phyloP scores from a whole-genome alignment of 1,140 invertebrate species.

The Globodera ellingtonae region DNA sequence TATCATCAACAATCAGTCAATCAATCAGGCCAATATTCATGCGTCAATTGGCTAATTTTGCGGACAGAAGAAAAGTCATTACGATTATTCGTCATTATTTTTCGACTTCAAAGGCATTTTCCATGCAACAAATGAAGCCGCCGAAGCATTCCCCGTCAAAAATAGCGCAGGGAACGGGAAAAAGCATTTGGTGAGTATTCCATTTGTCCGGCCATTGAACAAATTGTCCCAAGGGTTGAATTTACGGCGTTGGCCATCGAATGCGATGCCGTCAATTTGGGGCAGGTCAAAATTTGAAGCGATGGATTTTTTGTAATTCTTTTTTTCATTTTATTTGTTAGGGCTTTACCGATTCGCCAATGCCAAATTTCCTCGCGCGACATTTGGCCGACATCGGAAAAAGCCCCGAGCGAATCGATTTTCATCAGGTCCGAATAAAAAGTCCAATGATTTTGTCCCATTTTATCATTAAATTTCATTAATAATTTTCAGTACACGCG shows the following conservation, averaged over 20 bases:
- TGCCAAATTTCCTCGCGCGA: constrained; percentile 81
- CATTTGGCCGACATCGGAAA: constrained; percentile 75
- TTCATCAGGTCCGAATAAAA: constrained; percentile 74
- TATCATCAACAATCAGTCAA: no score
- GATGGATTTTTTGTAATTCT: constrained; percentile 1
- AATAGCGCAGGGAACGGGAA: constrained; percentile 23
- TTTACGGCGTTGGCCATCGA: constrained; percentile 84
- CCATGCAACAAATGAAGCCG: background rate
- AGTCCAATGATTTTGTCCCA: background rate
- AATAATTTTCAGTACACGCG: constrained; percentile 71
- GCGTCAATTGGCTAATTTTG: background rate
- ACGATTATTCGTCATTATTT: background rate
- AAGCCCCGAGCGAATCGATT: constrained; percentile 74
- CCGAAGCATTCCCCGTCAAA: constrained; percentile 20
- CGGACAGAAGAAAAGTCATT: background rate
- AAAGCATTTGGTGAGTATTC: constrained; percentile 33
- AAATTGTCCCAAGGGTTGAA: constrained; percentile 78
- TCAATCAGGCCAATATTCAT: background rate
- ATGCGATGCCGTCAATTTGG: constrained; percentile 88
- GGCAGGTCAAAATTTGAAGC: constrained; percentile 71
- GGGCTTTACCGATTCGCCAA: constrained; percentile 91
- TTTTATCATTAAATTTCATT: no score
- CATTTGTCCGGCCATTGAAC: background rate
- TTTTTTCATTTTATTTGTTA: constrained; percentile 47
- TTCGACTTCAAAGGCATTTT: constrained; percentile 32